phyloP scores from a whole-genome alignment of 2,888 invertebrate species.

The Norana najaformis region DNA sequence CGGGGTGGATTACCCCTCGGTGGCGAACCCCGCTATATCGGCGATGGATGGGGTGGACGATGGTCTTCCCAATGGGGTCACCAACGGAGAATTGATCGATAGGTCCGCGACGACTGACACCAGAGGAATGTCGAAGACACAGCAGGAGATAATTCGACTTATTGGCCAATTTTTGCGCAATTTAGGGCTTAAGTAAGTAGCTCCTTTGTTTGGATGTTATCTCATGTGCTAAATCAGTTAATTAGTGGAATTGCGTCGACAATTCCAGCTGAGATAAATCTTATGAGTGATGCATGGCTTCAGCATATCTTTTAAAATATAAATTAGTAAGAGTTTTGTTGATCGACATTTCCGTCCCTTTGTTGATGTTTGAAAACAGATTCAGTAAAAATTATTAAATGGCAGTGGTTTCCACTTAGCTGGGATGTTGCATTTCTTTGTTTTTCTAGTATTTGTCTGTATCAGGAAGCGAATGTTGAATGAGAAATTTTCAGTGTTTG shows the following conservation, averaged over 20 bases:
- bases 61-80: background rate
- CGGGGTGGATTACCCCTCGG: constrained; percentile 29
- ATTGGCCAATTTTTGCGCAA: constrained; percentile 94
- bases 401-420: background rate
- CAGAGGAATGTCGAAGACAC: constrained; percentile 61
- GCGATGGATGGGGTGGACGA: constrained; percentile 24
- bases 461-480: background rate
- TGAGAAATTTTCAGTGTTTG: background rate
- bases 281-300: background rate
- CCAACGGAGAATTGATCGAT: background rate
- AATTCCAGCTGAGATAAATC: background rate
- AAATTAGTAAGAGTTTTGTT: background rate
- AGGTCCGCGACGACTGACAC: background rate
- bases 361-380: background rate
- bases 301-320: background rate
- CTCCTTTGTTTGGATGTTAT: background rate
- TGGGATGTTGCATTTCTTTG: background rate
- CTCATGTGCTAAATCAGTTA: background rate
- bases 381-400: background rate
- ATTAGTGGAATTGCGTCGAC: background rate
- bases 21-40: constrained; percentile 25
- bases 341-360: background rate
- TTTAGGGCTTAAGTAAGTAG: constrained; percentile 85
- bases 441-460: background rate
- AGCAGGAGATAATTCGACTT: constrained; percentile 92